phyloP scores from a whole-genome alignment of 2,888 invertebrate species.

The Limnephilus auricula region DNA sequence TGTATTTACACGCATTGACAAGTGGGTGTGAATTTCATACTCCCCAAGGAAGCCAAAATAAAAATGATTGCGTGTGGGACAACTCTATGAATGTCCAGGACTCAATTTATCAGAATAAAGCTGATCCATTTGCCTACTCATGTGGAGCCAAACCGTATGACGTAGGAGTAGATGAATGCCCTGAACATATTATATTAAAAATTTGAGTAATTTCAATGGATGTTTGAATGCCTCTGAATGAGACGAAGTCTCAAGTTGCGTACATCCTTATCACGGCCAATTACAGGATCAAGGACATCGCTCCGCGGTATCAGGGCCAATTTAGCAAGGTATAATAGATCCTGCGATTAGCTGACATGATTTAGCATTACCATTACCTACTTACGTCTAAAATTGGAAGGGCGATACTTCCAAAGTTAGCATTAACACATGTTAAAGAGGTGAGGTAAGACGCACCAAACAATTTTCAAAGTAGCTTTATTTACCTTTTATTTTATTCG shows the following conservation, averaged over 20 bases:
- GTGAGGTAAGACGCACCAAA: too few relatives aligned
- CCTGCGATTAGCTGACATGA: neutral
- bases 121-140: neutral
- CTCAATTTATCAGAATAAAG: conserved; percentile 2
- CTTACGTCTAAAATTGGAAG: neutral
- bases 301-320: neutral
- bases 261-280: neutral
- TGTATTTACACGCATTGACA: neutral
- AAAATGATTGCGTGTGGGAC: neutral
- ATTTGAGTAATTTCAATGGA: neutral
- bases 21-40: neutral
- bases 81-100: neutral
- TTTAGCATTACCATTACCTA: neutral
- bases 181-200: conserved; percentile 2
- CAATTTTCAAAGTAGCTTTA: too few relatives aligned
- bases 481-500: neutral
- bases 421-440: too few relatives aligned
- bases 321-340: neutral
- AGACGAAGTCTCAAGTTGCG: neutral
- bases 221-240: neutral
- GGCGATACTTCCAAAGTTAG: neutral
- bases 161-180: neutral
- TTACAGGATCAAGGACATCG: neutral
- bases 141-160: neutral
- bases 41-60: neutral